A percentile compares a stretch with the other conserved stretches of the same genome.
Evolutionary conservation across 2,797 vertebrate species (phyloP).

Genomic region (Urosaurus nigricauda): DNA sequence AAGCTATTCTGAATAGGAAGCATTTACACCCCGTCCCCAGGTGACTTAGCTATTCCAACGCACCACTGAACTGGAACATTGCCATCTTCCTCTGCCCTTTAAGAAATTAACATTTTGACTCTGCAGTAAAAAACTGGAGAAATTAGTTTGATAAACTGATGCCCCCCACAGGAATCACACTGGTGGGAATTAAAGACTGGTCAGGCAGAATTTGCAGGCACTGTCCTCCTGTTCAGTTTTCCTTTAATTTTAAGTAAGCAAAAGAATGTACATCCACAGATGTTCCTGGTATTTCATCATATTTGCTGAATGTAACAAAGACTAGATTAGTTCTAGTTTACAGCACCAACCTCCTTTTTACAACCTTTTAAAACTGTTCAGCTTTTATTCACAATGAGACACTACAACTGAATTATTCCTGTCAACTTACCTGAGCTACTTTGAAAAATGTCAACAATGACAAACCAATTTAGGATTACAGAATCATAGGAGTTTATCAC

Average conservation of each 20-base stretch:
- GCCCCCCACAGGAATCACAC: neutral
- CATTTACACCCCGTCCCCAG: constrained; percentile 45
- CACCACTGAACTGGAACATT: constrained; percentile 29
- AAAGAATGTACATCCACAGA: neutral
- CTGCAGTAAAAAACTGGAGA: neutral
- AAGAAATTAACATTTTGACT: neutral
- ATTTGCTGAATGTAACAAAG: neutral
- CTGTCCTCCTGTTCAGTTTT: neutral
- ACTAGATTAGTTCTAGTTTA: constrained; percentile 5
- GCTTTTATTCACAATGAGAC: neutral
- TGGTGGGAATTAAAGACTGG: neutral
- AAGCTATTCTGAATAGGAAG: constrained; percentile 35
- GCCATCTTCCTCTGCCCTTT: neutral
- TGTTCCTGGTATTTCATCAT: neutral
- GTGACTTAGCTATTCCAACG: constrained; percentile 47
- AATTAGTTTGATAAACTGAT: constrained; percentile 12
- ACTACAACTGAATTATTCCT: neutral
- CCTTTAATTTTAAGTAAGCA: neutral
- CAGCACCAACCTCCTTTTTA: neutral
- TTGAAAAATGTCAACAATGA: neutral
- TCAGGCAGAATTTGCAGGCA: neutral
- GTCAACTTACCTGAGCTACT: neutral
- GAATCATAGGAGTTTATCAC: too few species aligned
- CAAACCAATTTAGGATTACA: neutral
- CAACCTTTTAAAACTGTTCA: neutral